Evolutionary conservation across 2,113 vertebrate genomes (phyloP), one percentile per base, ranked within the genome.

Genomic region (Vanacampus margaritifer): DNA sequence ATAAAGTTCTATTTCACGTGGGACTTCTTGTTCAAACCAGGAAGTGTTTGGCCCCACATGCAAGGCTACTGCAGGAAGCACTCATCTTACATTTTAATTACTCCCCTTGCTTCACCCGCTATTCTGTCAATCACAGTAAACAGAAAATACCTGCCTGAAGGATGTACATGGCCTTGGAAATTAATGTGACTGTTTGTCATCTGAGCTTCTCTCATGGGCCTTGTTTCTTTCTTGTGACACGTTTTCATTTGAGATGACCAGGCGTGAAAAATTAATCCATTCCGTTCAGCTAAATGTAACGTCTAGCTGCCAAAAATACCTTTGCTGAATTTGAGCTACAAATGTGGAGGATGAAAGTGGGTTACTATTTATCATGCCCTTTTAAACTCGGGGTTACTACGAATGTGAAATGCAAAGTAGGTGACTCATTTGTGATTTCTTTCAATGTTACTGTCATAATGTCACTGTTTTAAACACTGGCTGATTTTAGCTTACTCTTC

Each of bases 1-100:
- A 45, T 72, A 62, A 65, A 61, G 67, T 65, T 73, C 23, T 9
- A 21, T 48, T 26, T 75, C 84, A 73, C 69, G 24, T 2, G 78
- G 75, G 81, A 85, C 71, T 68, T 84, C 64, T 71, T 80, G 73
- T 83, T 87, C 73, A 76, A 79, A 79, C 70, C 67, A 51, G 64
- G 73, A 81, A 79, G 73, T 70, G n/a, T 79, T 79, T 82, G 70
- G 70, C 70, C 75, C 53, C 43, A 46, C 68, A 39, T 79, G 70
- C 81, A 72, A 80, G 79, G 79, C 69, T 74, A 71, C 35, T 4
- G 65, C 67, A 26, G 8, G 16, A 67, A 63, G 48, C 13, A 51
- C 53, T 69, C 67, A 21, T 24, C 61, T 65, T 72, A 67, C 70
- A 51, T 82, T 75, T 85, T 79, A 88, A 88, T 88, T 75, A 76